phyloP scores from a whole-genome alignment of 2,113 vertebrate species.

The Tylochromis polylepis region DNA sequence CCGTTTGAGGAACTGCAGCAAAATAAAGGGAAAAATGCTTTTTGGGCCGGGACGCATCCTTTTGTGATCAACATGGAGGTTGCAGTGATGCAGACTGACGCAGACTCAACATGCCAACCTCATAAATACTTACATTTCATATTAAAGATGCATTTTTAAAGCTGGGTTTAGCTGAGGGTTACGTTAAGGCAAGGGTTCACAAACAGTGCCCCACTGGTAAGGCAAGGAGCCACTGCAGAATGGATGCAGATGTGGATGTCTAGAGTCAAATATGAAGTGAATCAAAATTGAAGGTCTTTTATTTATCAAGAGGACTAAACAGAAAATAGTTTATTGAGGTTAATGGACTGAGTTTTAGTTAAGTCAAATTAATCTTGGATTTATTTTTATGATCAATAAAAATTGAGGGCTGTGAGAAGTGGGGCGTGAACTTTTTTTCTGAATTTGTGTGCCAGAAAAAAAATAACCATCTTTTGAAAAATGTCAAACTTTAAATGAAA shows the following conservation, averaged over 20 bases:
- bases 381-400: background rate
- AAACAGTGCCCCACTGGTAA: background rate
- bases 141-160: background rate
- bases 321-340: accelerated
- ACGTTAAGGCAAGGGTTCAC: accelerated
- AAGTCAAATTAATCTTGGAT: background rate
- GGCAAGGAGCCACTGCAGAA: background rate
- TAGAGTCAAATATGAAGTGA: background rate
- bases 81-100: accelerated
- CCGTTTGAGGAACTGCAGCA: background rate
- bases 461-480: background rate
- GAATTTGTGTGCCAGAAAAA: background rate
- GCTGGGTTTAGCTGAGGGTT: accelerated
- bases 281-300: background rate
- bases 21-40: background rate
- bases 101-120: background rate
- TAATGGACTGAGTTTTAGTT: background rate
- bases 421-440: background rate
- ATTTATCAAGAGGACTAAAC: background rate
- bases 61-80: background rate
- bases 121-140: background rate
- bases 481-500: background rate
- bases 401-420: background rate
- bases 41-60: background rate
- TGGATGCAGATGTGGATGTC: background rate